A percentile compares a stretch with the other conserved stretches of the same genome.
Evolutionary conservation across 2,888 invertebrate species (phyloP).

Genomic region (Emmelina monodactyla): DNA sequence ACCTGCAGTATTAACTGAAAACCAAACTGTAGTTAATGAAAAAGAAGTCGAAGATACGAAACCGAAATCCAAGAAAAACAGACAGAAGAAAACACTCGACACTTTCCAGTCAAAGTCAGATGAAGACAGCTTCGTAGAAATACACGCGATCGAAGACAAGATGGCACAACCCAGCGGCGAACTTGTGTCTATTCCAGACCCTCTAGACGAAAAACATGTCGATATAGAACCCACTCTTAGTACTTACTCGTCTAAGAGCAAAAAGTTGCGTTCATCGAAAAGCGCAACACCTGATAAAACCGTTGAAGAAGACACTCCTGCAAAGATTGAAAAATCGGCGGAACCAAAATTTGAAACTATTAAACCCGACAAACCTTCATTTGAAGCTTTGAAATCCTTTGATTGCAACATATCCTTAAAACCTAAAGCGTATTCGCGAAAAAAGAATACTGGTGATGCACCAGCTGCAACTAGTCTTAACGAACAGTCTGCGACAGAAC

Average conservation of each 20-base stretch:
- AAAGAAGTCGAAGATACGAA: slow-evolving; percentile 26
- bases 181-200: slow-evolving; percentile 47
- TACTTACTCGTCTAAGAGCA: slow-evolving; percentile 32
- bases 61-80: slow-evolving; percentile 37
- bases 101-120: slow-evolving; percentile 35
- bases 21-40: slow-evolving; percentile 19
- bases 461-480: slow-evolving; percentile 18
- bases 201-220: slow-evolving; percentile 27
- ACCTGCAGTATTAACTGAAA: slow-evolving; percentile 19
- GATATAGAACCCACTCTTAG: slow-evolving; percentile 25
- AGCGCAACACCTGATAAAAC: slow-evolving; percentile 31
- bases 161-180: slow-evolving; percentile 37
- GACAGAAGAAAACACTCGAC: slow-evolving; percentile 35
- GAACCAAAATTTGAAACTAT: slow-evolving; percentile 5
- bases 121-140: slow-evolving; percentile 56
- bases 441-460: slow-evolving; percentile 16
- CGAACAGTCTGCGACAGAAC: slow-evolving; percentile 22
- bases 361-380: slow-evolving; percentile 14
- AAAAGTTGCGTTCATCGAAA: slow-evolving; percentile 36
- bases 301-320: neutral
- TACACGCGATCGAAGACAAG: slow-evolving; percentile 53
- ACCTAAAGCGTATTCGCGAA: slow-evolving; percentile 1
- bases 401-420: neutral
- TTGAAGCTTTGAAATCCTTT: too few species aligned
- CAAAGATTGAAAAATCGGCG: neutral